Percentiles rank a stretch among this genome's conserved stretches.
phyloP scores from a whole-genome alignment of 2,888 invertebrate species.

The Plebejus anna region DNA sequence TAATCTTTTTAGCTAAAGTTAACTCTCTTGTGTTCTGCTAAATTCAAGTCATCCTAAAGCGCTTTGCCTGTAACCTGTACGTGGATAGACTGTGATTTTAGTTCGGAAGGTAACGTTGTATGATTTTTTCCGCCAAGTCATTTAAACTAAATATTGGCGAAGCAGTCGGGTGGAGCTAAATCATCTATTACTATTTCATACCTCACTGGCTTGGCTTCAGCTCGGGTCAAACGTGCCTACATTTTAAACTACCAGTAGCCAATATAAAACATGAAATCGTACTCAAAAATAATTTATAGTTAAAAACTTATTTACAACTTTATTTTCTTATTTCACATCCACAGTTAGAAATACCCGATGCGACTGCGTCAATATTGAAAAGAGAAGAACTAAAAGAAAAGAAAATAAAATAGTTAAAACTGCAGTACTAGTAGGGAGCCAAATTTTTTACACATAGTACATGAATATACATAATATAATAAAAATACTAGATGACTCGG shows the following conservation, averaged over 20 bases:
- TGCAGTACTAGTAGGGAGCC: too few relatives aligned
- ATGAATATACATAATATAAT: too few relatives aligned
- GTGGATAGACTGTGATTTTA: not conserved
- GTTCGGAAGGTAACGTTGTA: not conserved
- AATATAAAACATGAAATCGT: slow-evolving; percentile 7
- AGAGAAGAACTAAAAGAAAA: not conserved
- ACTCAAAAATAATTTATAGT: not conserved
- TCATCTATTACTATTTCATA: slow-evolving; percentile 29
- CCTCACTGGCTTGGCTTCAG: slow-evolving; percentile 23
- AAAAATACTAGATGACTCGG: too few relatives aligned
- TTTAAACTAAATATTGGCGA: slow-evolving; percentile 13
- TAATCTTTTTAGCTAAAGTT: too few relatives aligned
- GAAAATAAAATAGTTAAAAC: too few relatives aligned
- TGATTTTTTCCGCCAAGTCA: slow-evolving; percentile 12
- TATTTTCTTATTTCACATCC: not conserved
- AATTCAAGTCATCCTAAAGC: not conserved
- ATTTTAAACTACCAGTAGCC: slow-evolving; percentile 24
- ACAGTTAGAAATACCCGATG: not conserved
- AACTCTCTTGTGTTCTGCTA: not conserved
- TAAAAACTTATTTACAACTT: not conserved
- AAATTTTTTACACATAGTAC: too few relatives aligned
- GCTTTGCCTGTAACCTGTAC: not conserved
- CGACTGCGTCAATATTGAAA: not conserved
- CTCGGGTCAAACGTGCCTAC: slow-evolving; percentile 25
- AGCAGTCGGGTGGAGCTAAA: slow-evolving; percentile 3